A percentile compares a stretch with the other conserved stretches of the same genome.
phyloP scores from a whole-genome alignment of 2,113 vertebrate genomes.

The Brachyhypopomus occidentalis region DNA sequence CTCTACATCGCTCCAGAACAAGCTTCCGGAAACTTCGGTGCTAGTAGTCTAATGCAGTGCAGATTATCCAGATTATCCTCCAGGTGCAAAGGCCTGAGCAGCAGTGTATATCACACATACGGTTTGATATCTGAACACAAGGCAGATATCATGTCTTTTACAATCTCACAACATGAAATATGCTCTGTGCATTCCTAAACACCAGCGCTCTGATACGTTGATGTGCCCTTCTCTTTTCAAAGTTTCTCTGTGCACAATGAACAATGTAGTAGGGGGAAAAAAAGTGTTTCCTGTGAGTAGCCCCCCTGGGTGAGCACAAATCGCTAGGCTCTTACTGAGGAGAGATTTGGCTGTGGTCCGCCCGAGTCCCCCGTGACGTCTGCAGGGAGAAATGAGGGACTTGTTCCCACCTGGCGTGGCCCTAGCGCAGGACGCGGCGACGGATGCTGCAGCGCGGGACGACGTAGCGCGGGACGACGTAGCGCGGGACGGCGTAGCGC shows the following conservation, averaged over 20 bases:
- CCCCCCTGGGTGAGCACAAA: slow-evolving; percentile 49
- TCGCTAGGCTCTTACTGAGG: slow-evolving; percentile 61
- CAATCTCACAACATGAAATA: not conserved
- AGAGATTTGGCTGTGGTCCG: slow-evolving; percentile 52
- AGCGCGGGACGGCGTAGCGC: slow-evolving; percentile 15
- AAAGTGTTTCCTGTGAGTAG: slow-evolving; percentile 34
- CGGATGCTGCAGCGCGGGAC: slow-evolving; percentile 38
- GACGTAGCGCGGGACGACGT: slow-evolving; percentile 47
- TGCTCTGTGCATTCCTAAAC: not conserved
- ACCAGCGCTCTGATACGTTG: not conserved
- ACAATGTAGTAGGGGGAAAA: slow-evolving; percentile 21
- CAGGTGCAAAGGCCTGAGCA: not conserved
- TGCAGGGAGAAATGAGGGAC: slow-evolving; percentile 40
- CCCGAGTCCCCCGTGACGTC: slow-evolving; percentile 50
- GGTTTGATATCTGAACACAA: not conserved
- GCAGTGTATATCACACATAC: slow-evolving; percentile 1
- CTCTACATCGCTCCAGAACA: slow-evolving; percentile 21
- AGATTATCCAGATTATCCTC: slow-evolving; percentile 14
- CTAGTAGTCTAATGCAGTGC: slow-evolving; percentile 2
- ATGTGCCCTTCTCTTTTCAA: slow-evolving; percentile 29
- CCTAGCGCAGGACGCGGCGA: slow-evolving; percentile 34
- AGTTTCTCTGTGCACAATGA: slow-evolving; percentile 42
- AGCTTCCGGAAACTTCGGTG: not conserved
- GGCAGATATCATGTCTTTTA: not conserved
- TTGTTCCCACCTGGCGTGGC: slow-evolving; percentile 36